Base-by-base conservation (phyloP, 2,113 vertebrate genomes). In the Phyllopteryx taeniolatus region DNA sequence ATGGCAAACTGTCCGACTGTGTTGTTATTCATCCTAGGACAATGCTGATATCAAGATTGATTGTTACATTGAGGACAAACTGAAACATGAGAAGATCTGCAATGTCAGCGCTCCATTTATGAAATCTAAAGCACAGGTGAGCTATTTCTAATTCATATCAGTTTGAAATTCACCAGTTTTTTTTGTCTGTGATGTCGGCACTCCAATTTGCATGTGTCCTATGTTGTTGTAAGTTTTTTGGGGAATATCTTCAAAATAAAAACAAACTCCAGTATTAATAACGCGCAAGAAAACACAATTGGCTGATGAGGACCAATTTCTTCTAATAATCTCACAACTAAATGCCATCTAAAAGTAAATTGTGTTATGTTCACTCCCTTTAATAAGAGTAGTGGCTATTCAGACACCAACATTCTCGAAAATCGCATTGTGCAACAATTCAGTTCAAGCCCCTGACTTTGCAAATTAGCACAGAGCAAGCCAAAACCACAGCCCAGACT, bases 101-200 rank as follows among this genome's bases (percentile, higher is more conserved):
- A 97, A 98, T 0, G 90, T 99, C 82, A 98, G 96, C 75, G 93
- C 94, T 68, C 97, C 97, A 0, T 98, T 99, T 84, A 96, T 99
- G 94, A 92, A 94, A 46, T 94, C 95, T 78, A 97, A 94, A 82
- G 86, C 92, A 74, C 96, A 96, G 95, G 97, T 98, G 73, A 89
- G 81, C 15, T 42, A 43, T 60, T 33, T 56, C 6, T 51, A 4
- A 14, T 54, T 54, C 9, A 5, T 1, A 10, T 22, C 20, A 8
- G n/a, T 56, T 22, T 56, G 20, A 11, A 20, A 51, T 8, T 5
- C 17, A 17, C 5, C 49, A 20, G 15, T 22, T 22, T 3, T 8
- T 51, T 51, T 17, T 51, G 1, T 51, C 53, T 9, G 11, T 56
- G 20, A 56, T 56, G 53, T 22, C 9, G n/a, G n/a, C 53, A 56